Conservation (phyloP, 2,113 vertebrate species). For the Eublepharis macularius region DNA sequence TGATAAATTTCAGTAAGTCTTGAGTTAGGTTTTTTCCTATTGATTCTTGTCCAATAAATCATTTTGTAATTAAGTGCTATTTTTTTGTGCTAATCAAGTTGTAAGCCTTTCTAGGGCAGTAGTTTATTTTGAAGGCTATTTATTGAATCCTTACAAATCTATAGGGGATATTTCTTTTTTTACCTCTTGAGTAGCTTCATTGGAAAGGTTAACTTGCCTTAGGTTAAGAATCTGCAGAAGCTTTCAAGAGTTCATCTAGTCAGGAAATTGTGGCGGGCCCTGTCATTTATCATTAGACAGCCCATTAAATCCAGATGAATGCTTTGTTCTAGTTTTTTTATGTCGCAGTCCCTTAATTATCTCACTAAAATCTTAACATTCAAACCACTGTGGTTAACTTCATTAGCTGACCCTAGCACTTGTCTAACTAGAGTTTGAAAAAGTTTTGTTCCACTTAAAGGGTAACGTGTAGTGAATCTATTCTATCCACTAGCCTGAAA, state of each 20-base stretch:
- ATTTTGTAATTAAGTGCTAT: conserved; percentile 45
- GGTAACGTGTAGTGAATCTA: neutral
- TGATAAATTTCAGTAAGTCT: neutral
- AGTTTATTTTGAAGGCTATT: conserved; percentile 10
- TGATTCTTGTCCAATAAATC: conserved; percentile 46
- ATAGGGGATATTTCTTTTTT: conserved; percentile 25
- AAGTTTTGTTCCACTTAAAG: conserved; percentile 37
- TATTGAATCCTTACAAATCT: conserved; percentile 25
- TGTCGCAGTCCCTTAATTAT: conserved; percentile 63
- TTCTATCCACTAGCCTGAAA: neutral
- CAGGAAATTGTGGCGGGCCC: conserved; percentile 76
- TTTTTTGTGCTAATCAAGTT: conserved; percentile 29
- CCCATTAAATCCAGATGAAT: conserved; percentile 81
- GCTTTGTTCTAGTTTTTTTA: conserved; percentile 65
- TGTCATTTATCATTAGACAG: conserved; percentile 78
- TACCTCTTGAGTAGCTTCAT: conserved; percentile 24
- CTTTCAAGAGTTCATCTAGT: conserved; percentile 71
- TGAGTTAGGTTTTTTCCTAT: neutral
- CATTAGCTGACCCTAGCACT: conserved; percentile 42
- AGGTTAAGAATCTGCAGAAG: conserved; percentile 36
- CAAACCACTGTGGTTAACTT: conserved; percentile 34
- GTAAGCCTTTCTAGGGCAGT: conserved; percentile 30
- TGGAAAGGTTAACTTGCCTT: conserved; percentile 60
- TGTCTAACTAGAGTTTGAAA: conserved; percentile 5
- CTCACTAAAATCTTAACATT: conserved; percentile 56